These are phyloP conservation scores for Gnathochromis pfefferi DNA, from an alignment of 2,113 vertebrate genomes.

Conservation along the genomic window DNA sequence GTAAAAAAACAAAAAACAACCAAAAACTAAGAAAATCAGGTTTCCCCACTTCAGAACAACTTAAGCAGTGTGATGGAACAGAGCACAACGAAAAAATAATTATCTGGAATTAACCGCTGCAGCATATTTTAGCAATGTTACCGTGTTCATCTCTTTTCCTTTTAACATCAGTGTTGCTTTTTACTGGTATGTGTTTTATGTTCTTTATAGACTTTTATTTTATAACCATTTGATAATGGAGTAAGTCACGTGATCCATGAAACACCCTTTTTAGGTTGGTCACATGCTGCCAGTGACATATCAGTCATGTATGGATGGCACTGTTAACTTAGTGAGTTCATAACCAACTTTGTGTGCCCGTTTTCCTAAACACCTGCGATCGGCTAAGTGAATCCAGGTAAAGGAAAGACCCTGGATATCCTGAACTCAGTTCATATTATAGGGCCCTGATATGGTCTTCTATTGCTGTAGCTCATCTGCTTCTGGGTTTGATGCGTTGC, in stretches of 20 bases:
- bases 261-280: neutral
- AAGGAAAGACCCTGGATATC: neutral
- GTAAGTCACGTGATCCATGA: neutral
- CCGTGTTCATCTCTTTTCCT: neutral
- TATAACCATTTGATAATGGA: neutral
- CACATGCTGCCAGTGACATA: neutral
- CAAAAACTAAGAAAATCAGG: neutral
- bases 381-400: neutral
- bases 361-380: neutral
- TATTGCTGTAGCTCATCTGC: neutral
- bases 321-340: neutral
- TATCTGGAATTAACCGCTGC: no score
- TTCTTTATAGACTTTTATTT: neutral
- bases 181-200: neutral
- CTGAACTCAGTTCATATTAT: neutral
- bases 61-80: neutral
- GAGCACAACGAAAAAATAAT: neutral
- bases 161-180: neutral
- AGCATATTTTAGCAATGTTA: neutral
- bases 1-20: neutral
- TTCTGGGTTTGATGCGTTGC: neutral
- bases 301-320: neutral
- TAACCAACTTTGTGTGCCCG: accelerated
- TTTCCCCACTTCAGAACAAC: neutral
- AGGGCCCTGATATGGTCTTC: neutral